Evolutionary conservation across 2,113 vertebrate genomes (phyloP).

Genomic region (Cavia aperea): DNA sequence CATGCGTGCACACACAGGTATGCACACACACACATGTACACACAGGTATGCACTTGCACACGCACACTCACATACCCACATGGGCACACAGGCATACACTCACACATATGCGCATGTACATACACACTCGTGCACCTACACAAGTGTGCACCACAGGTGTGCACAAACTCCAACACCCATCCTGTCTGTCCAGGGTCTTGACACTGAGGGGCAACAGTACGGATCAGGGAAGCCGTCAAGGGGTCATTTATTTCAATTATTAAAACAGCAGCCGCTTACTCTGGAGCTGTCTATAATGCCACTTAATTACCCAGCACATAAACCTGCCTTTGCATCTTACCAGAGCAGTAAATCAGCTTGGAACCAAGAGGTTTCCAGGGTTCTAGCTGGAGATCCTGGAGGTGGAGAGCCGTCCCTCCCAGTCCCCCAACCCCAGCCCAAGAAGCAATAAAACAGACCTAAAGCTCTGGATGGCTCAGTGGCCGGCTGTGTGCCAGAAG

Average conservation of each 20-base stretch:
- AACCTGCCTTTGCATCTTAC: slow-evolving; percentile 58
- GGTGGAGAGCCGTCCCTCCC: too few relatives aligned
- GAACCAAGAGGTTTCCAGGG: slow-evolving; percentile 1
- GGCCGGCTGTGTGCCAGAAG: not conserved
- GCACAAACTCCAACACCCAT: not conserved
- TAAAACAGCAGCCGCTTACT: slow-evolving; percentile 64
- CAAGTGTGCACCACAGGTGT: not conserved
- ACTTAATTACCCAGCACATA: slow-evolving; percentile 65
- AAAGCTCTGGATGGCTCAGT: rapidly evolving
- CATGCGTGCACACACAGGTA: not conserved
- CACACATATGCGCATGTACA: rapidly evolving
- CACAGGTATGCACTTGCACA: rapidly evolving
- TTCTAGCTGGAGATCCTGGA: not conserved
- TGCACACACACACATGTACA: not conserved
- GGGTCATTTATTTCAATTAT: slow-evolving; percentile 66
- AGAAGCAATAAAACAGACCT: not conserved
- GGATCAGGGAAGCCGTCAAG: not conserved
- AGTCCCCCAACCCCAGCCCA: not conserved
- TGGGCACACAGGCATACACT: not conserved
- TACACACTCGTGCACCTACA: rapidly evolving
- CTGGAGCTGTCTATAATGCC: slow-evolving; percentile 42
- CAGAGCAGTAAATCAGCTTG: slow-evolving; percentile 52
- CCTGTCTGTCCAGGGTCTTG: not conserved
- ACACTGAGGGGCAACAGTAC: not conserved
- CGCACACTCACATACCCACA: too few relatives aligned